Conservation (phyloP, 2,113 vertebrate species). For the Chunga burmeisteri region DNA sequence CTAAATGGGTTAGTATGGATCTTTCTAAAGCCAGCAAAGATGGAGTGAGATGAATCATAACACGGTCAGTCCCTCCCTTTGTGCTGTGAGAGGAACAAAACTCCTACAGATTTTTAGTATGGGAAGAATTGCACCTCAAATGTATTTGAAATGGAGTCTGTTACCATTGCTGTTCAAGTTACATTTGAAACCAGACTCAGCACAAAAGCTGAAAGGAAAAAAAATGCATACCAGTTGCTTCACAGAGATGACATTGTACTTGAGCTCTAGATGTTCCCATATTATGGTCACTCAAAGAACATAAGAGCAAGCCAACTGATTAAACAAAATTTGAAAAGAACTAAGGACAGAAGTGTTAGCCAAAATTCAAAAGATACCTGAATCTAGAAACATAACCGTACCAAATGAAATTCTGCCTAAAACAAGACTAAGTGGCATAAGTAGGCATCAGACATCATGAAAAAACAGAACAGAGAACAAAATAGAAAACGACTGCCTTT, state of each 20-base stretch:
- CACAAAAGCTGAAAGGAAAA: not conserved
- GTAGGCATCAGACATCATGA: not conserved
- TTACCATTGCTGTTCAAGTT: not conserved
- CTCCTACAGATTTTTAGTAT: not conserved
- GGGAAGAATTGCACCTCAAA: not conserved
- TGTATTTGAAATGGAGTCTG: not conserved
- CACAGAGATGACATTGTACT: not conserved
- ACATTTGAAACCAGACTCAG: not conserved
- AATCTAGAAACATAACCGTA: not conserved
- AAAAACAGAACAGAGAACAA: not conserved
- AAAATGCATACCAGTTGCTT: not conserved
- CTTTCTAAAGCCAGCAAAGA: not conserved
- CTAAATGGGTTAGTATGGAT: rapidly evolving
- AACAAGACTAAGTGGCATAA: not conserved
- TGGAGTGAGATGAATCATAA: not conserved
- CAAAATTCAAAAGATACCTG: not conserved
- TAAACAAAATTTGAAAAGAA: not conserved
- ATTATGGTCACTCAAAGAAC: not conserved
- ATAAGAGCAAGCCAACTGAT: not conserved
- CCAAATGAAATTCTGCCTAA: not conserved
- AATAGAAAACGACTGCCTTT: not conserved
- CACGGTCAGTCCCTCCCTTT: rapidly evolving
- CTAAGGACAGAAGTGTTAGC: not conserved
- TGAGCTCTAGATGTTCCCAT: not conserved
- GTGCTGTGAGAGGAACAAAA: not conserved